Base-by-base conservation (phyloP, 2,113 vertebrate species). In the Amblyornis subalaris region DNA sequence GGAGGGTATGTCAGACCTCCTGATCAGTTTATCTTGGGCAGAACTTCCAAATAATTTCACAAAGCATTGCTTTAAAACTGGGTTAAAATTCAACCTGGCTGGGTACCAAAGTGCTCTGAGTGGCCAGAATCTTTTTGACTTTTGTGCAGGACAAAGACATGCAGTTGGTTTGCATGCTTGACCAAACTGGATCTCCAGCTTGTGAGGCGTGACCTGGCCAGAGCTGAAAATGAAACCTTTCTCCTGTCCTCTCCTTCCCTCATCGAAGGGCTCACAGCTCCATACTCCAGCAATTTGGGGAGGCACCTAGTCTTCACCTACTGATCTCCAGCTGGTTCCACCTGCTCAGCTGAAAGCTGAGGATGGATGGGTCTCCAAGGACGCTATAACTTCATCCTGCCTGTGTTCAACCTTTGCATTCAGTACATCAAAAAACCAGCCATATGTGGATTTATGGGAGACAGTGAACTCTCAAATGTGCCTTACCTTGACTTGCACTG, bases 371-470 rank as follows among this genome's bases (percentile, higher is more conserved):
- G 23, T 73, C 67, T 44, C 74, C 35, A 88, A 75, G 74, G 55
- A 48, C 36, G 19, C 8, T 9, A 7, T 81, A 73, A 74, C 42
- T 85, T 85, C 35, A 76, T 86, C 47, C 21, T 88, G 36, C 9
- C 9, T 93, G 29, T 64, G 24, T 73, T 83, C 55, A 86, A 29
- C 4, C 24, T 86, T 86, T 86, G 23, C n/a, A 66, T 86, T 84
- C 42, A 50, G 71, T 71, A 29, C 10, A 64, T 72, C 40, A 79
- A 64, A 95, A 88, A 85, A 58, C 1, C 51, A 82, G 28, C 33
- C 26, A 55, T 64, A 67, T n/a, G 29, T 70, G 72, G 44, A 88
- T 92, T 89, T 89, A 82, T 86, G 54, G 72, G 89, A 92, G 57
- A 75, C 23, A 80, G 16, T 58, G 61, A 92, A 73, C 33, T 78